Percentiles rank a stretch among this genome's conserved stretches.
Conservation (phyloP, 2,888 invertebrate genomes). For the Sthenelais limicola region DNA sequence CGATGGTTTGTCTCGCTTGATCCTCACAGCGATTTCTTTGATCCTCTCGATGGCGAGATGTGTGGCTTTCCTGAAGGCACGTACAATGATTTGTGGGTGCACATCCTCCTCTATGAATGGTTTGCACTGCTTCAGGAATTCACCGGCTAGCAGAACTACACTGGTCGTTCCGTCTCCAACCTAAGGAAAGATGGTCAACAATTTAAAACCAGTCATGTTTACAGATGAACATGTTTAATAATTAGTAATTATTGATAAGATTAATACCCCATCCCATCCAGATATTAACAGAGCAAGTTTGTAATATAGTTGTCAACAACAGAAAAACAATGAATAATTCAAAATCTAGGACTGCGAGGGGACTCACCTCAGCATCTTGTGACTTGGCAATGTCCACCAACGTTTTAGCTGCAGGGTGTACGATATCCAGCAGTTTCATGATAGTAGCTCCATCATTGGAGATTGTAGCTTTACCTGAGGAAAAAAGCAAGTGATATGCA, state of each 20-base stretch:
- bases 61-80: conserved; percentile 89
- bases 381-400: conserved; percentile 99
- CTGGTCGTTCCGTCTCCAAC: conserved; percentile 99
- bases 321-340: neutral
- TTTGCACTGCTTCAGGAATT: conserved; percentile 94
- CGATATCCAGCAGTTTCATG: conserved; percentile 96
- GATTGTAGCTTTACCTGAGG: conserved; percentile 86
- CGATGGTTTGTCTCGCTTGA: conserved; percentile 66
- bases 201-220: conserved; percentile 3
- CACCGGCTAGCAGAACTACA: conserved; percentile 95
- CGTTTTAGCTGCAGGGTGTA: conserved; percentile 98
- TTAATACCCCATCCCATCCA: too few species aligned
- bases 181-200: too few species aligned
- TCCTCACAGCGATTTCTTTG: conserved; percentile 82
- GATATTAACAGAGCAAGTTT: neutral
- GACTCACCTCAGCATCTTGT: conserved; percentile 98
- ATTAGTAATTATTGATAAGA: neutral
- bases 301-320: neutral
- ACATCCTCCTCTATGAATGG: conserved; percentile 96
- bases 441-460: conserved; percentile 99
- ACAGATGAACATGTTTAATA: neutral
- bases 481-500: neutral
- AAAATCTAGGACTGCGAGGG: too few species aligned
- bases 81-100: conserved; percentile 93
- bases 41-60: conserved; percentile 82